These are phyloP conservation scores for Tenthredo amoena DNA, from an alignment of 2,888 invertebrate genomes.

Conservation along the genomic window DNA sequence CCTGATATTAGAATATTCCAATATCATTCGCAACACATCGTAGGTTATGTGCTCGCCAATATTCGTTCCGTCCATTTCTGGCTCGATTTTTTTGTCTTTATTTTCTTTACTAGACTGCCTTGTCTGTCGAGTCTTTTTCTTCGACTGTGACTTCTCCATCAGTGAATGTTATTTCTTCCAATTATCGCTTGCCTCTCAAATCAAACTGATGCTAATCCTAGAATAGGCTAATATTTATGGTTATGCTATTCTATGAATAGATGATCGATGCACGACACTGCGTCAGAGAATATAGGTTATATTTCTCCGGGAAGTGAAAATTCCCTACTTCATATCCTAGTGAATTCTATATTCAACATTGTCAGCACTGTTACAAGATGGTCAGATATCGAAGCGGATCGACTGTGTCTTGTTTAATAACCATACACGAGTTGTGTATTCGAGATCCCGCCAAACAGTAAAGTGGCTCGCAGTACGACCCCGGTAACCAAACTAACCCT, in stretches of 20 bases:
- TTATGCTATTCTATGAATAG: neutral
- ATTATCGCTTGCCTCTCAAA: neutral
- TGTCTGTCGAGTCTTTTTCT: constrained; percentile 27
- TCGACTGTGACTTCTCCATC: constrained; percentile 25
- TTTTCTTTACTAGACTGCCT: constrained; percentile 22
- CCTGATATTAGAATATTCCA: constrained; percentile 67
- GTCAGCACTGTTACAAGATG: neutral
- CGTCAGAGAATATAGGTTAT: neutral
- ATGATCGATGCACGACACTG: constrained; percentile 22
- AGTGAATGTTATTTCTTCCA: neutral
- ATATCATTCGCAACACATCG: constrained; percentile 71
- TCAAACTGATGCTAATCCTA: neutral
- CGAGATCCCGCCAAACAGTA: constrained; percentile 8
- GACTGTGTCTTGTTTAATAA: neutral
- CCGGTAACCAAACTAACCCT: neutral
- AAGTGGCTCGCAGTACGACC: neutral
- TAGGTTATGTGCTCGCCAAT: constrained; percentile 64
- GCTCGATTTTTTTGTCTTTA: neutral
- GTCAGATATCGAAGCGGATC: neutral
- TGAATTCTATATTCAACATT: neutral
- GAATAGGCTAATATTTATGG: neutral
- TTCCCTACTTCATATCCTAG: constrained; percentile 10
- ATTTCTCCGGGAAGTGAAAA: neutral
- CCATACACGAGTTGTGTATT: neutral
- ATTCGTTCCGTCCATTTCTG: constrained; percentile 26